Evolutionary conservation across 2,797 vertebrate genomes (phyloP), one percentile per base, ranked within the genome.

Genomic region (Spizella passerina): DNA sequence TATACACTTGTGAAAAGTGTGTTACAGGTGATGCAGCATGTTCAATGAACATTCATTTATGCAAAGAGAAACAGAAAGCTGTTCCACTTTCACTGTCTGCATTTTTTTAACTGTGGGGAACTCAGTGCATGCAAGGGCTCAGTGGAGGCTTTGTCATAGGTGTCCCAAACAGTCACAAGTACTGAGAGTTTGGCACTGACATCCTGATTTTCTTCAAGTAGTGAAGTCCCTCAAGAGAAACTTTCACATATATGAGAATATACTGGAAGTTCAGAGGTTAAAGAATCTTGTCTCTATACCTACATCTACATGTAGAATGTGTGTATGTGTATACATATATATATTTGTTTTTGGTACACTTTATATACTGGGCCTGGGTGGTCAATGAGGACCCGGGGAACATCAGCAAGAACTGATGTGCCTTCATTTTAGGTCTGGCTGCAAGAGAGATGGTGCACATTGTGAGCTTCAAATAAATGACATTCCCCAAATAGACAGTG

Each of bases 51-150:
- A 27, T 81, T 82, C 9, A 23, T 87, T 87, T 68, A 55, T 53
- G 29, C 76, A 34, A 55, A 47, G 7, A 27, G 36, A 27, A 59
- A 27, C 29, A 73, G 49, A 56, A 55, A 53, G 41, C 9, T 85
- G 27, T 53, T 47, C 15, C 4, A 20, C 11, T 75, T 70, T 11
- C 18, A 41, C 36, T 76, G 32, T 24, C 47, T 47, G 26, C 11
- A 7, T 70, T 82, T 47, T 76, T 72, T 47, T 39, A 76, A 32
- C 68, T 77, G 34, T 5, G 2, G 16, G 52, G 50, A 65, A 49
- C 34, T 77, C 7, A 0, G 32, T 56, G 29, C 1, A 0, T 46
- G 68, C 2, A 1, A 17, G 53, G 30, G 7, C 55, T 89, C 77
- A 27, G 4, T 32, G 49, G 36, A 63, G 17, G 11, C 6, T 44